Percentiles rank a stretch among this genome's conserved stretches.
phyloP scores from a whole-genome alignment of 2,797 vertebrate species.

The Paguma larvata region DNA sequence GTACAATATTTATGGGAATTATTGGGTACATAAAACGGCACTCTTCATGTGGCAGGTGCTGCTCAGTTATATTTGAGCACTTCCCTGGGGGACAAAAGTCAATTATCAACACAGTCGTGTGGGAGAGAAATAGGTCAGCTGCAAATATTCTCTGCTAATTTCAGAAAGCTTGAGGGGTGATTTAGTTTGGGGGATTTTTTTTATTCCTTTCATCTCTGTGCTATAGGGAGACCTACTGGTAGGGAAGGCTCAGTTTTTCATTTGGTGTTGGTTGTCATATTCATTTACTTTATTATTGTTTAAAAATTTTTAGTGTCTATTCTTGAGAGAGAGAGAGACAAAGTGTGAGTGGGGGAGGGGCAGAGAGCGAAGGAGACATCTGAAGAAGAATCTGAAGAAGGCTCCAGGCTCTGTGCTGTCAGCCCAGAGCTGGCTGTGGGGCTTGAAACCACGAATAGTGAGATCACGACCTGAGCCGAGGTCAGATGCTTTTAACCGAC shows the following conservation, averaged over 20 bases:
- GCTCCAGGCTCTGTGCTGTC: too few relatives aligned
- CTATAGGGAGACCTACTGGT: not conserved
- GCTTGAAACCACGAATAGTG: too few relatives aligned
- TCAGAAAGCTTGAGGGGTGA: slow-evolving; percentile 62
- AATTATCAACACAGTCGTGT: slow-evolving; percentile 85
- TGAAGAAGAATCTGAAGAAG: too few relatives aligned
- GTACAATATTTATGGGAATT: slow-evolving; percentile 57
- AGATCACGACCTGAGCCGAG: too few relatives aligned
- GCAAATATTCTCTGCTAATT: slow-evolving; percentile 76
- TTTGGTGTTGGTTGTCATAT: not conserved
- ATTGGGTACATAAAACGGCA: slow-evolving; percentile 40
- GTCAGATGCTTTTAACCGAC: too few relatives aligned
- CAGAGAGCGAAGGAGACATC: too few relatives aligned
- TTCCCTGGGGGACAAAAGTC: slow-evolving; percentile 88
- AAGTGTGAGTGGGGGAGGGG: too few relatives aligned
- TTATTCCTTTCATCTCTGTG: not conserved
- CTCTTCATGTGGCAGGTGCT: slow-evolving; percentile 85
- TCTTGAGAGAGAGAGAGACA: too few relatives aligned
- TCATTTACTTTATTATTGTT: not conserved
- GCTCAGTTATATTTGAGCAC: slow-evolving; percentile 85
- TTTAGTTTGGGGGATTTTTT: slow-evolving; percentile 58
- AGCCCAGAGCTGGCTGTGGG: too few relatives aligned
- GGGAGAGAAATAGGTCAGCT: slow-evolving; percentile 88
- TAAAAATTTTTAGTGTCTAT: too few relatives aligned
- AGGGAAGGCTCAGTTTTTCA: not conserved